Conservation (phyloP, 2,888 invertebrate genomes). For the Junonia oenone region DNA sequence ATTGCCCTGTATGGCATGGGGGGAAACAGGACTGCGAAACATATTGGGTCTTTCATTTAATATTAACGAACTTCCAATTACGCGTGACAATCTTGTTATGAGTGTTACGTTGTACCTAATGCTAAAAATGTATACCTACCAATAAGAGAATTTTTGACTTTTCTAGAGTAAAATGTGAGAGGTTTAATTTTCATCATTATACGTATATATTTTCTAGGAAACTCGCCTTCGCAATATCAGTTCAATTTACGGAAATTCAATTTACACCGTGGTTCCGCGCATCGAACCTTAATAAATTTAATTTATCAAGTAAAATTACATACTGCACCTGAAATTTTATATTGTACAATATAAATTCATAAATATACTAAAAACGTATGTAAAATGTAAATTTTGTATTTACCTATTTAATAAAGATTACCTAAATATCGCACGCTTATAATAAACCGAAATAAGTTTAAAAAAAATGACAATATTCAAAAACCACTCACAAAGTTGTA, state of each 20-base stretch:
- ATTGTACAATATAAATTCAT: background rate
- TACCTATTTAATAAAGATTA: too few species aligned
- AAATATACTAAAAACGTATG: background rate
- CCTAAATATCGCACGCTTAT: too few species aligned
- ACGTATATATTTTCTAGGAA: background rate
- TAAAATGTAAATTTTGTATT: too few species aligned
- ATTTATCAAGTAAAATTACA: conserved; percentile 9
- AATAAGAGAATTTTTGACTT: too few species aligned
- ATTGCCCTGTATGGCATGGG: conserved; percentile 12
- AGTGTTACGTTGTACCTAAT: too few species aligned
- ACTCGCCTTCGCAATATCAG: background rate
- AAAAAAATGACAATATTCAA: too few species aligned
- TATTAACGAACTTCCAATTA: background rate
- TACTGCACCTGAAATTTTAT: background rate
- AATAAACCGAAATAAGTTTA: too few species aligned
- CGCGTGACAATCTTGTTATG: too few species aligned
- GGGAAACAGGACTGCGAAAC: conserved; percentile 3
- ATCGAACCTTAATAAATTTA: conserved; percentile 4
- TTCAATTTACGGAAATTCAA: conserved; percentile 5
- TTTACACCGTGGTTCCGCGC: conserved; percentile 5
- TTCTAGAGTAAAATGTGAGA: too few species aligned
- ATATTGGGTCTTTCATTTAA: background rate
- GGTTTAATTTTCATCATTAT: background rate
- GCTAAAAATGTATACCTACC: too few species aligned
- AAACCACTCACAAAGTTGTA: too few species aligned